Conservation (phyloP, 1,140 invertebrate genomes). For the Leptinotarsa defecta region DNA sequence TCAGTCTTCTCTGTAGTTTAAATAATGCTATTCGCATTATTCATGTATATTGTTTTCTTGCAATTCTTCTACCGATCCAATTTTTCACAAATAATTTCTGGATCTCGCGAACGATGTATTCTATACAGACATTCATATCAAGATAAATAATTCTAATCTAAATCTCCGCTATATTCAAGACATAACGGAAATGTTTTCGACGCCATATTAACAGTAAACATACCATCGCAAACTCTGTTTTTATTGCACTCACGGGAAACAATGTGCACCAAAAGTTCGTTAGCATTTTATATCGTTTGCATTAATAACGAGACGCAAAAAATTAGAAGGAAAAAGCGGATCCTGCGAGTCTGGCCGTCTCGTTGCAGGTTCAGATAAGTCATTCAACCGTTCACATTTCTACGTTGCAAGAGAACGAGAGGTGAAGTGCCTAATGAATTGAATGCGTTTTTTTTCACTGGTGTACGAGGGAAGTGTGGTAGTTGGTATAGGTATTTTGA, state of each 20-base stretch:
- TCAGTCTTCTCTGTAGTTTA: no score
- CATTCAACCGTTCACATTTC: conserved; percentile 15
- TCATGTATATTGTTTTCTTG: no score
- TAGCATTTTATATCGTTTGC: conserved; percentile 10
- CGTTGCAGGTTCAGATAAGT: conserved; percentile 17
- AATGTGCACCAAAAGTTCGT: conserved; percentile 21
- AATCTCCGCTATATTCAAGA: no score
- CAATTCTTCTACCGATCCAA: no score
- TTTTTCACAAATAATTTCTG: no score
- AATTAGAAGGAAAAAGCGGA: conserved; percentile 14
- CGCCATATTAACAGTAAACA: not conserved
- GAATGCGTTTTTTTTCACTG: not conserved
- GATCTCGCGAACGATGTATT: no score
- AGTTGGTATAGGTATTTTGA: not conserved
- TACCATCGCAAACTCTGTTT: not conserved
- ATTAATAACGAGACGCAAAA: conserved; percentile 16
- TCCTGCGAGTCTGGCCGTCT: conserved; percentile 21
- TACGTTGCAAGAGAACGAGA: not conserved
- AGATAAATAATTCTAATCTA: no score
- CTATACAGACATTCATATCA: no score
- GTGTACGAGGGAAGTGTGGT: not conserved
- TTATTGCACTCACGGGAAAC: not conserved
- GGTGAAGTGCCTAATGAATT: not conserved
- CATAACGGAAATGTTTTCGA: no score
- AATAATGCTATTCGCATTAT: no score